These are phyloP conservation scores for Drosophila tropicalis DNA, from an alignment of 1,140 invertebrate species.

Conservation along the genomic window DNA sequence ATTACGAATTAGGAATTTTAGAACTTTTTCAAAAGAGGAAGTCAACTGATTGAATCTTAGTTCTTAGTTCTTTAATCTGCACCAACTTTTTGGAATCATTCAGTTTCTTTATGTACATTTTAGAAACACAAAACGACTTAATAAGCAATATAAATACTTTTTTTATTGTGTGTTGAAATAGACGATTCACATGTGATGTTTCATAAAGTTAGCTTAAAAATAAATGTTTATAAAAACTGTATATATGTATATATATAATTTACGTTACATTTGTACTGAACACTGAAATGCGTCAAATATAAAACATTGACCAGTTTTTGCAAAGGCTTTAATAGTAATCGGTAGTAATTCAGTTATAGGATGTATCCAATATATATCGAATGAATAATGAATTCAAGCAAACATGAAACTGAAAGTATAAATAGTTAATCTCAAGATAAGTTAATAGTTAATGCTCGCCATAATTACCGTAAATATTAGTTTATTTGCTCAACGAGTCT, in stretches of 20 bases:
- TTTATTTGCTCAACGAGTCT: slow-evolving; percentile 38
- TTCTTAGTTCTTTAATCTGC: too few relatives aligned
- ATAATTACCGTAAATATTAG: slow-evolving; percentile 7
- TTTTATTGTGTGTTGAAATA: not conserved
- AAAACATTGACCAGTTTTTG: slow-evolving; percentile 1
- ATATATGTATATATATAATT: not conserved
- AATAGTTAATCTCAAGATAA: not conserved
- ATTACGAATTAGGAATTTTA: not conserved
- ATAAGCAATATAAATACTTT: slow-evolving; percentile 8
- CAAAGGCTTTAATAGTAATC: slow-evolving; percentile 6
- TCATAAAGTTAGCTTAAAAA: slow-evolving; percentile 17
- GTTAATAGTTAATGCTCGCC: not conserved
- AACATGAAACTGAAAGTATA: not conserved
- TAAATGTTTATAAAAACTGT: slow-evolving; percentile 21
- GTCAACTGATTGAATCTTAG: too few relatives aligned
- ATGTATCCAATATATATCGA: not conserved
- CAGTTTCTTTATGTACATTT: too few relatives aligned
- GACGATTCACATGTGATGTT: slow-evolving; percentile 12
- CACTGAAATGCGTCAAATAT: slow-evolving; percentile 9
- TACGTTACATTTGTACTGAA: slow-evolving; percentile 25
- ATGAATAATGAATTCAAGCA: not conserved
- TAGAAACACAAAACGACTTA: not conserved
- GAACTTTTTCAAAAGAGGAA: not conserved
- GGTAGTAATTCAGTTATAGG: not conserved
- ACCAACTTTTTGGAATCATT: too few relatives aligned